Evolutionary conservation across 1,140 invertebrate genomes (phyloP), one percentile per base, ranked within the genome.

Genomic region (Contarinia nasturtii): DNA sequence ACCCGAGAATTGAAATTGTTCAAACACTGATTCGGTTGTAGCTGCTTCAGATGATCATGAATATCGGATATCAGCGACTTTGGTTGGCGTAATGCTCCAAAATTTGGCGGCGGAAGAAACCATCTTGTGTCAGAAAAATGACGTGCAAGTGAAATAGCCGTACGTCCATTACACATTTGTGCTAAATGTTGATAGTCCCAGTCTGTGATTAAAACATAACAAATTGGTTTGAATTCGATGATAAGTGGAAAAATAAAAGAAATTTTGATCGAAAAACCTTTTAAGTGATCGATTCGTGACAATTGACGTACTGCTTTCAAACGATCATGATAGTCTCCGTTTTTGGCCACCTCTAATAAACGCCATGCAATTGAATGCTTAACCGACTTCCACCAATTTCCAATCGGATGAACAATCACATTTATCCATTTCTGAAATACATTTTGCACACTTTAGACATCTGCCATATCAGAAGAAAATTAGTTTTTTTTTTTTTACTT

Each of bases 181-280:
- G 76, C 75, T 48, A 79, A 63, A 47, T 75, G 67, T 19, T 60
- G 59, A 61, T 69, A 78, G 45, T 78, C 73, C 73, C 74, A 77
- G 50, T 73, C 68, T 42, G 18, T 5, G 27, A 10, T 3, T 10
- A 27, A 20, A 42, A 42, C 10, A 22, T 47, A 11, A 19, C 5
- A 19, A 19, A 42, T 42, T 3, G 19, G n/a, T n/a, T 19, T 42
- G 12, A 17, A 19, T 19, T 11, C 10, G 5, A 10, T 42, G 10
- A 42, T 5, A 42, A 42, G 18, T 20, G 10, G 7, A 11, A 42
- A 7, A 19, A 19, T 3, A n/a, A 5, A 17, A 17, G 3, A 38
- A 38, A 27, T 5, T 27, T 27, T 10, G 27, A 27, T 19, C 5
- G 18, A 17, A 11, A 20, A 11, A 42, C 41, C 43, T 53, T 63